Conservation (phyloP, 2,888 invertebrate genomes). For the Ferdinandea cuprea region DNA sequence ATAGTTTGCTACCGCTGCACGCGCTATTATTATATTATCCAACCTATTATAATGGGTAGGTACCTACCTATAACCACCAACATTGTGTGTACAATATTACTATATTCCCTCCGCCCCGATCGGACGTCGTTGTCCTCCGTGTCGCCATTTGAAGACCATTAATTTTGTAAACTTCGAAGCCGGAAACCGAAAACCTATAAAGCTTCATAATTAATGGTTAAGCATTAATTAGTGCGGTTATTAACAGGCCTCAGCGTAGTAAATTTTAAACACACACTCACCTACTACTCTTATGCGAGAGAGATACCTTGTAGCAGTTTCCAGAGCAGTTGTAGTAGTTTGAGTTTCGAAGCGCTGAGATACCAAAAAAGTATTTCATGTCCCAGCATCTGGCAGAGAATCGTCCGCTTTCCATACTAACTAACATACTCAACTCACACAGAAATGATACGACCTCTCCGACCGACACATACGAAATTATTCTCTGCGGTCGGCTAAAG, state of each 20-base stretch:
- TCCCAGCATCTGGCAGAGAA: slow-evolving; percentile 36
- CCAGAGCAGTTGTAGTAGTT: background rate
- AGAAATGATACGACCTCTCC: background rate
- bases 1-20: slow-evolving; percentile 38
- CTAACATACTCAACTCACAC: too few relatives aligned
- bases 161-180: slow-evolving; percentile 71
- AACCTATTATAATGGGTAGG: slow-evolving; percentile 1
- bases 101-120: background rate
- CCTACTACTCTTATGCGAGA: background rate
- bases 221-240: slow-evolving; percentile 75
- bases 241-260: slow-evolving; percentile 74
- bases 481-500: slow-evolving; percentile 58
- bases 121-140: background rate
- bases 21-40: slow-evolving; percentile 31
- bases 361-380: slow-evolving; percentile 22
- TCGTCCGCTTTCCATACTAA: slow-evolving; percentile 3
- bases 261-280: slow-evolving; percentile 60
- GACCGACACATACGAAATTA: slow-evolving; percentile 29
- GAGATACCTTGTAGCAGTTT: slow-evolving; percentile 24
- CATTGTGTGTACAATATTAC: slow-evolving; percentile 13
- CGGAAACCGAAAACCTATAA: slow-evolving; percentile 73
- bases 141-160: slow-evolving; percentile 60
- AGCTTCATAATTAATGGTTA: slow-evolving; percentile 72
- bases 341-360: slow-evolving; percentile 14
- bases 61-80: slow-evolving; percentile 35